Evolutionary conservation across 2,888 invertebrate species (phyloP).

Genomic region (Apamea crenata): DNA sequence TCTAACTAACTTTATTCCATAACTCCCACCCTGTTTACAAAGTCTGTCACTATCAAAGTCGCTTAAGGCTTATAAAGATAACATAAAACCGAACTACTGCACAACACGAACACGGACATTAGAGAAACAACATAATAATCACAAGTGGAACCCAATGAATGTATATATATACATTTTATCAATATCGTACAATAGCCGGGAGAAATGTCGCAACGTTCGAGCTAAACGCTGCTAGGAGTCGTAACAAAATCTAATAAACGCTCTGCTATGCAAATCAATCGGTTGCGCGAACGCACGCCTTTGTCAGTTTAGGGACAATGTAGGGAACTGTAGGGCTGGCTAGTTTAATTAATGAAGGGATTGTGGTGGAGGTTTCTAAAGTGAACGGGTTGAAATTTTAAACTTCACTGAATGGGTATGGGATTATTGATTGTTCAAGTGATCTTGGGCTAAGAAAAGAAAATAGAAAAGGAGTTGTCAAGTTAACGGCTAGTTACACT

Average conservation of each 20-base stretch:
- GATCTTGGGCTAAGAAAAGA: neutral
- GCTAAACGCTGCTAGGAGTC: constrained; percentile 54
- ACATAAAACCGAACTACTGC: constrained; percentile 55
- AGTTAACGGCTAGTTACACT: neutral
- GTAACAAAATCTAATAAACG: constrained; percentile 75
- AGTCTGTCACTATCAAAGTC: constrained; percentile 53
- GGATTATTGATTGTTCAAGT: neutral
- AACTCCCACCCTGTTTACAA: constrained; percentile 42
- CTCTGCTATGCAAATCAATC: constrained; percentile 84
- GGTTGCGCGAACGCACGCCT: constrained; percentile 75
- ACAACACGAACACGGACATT: constrained; percentile 58
- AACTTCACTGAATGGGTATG: neutral
- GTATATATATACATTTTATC: constrained; percentile 45
- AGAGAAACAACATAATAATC: constrained; percentile 60
- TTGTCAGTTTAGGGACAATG: constrained; percentile 72
- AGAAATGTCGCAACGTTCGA: constrained; percentile 76
- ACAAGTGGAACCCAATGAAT: constrained; percentile 44
- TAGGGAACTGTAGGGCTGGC: constrained; percentile 53
- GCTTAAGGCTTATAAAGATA: constrained; percentile 64
- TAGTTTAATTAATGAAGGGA: constrained; percentile 25
- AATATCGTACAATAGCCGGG: constrained; percentile 58
- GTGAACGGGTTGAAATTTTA: neutral
- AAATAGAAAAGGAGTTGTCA: neutral
- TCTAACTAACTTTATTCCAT: neutral
- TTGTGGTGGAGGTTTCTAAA: neutral